A percentile compares a stretch with the other conserved stretches of the same genome.
These are phyloP conservation scores for Todiramphus saurophagus DNA, from an alignment of 2,113 vertebrate species.

Conservation along the genomic window DNA sequence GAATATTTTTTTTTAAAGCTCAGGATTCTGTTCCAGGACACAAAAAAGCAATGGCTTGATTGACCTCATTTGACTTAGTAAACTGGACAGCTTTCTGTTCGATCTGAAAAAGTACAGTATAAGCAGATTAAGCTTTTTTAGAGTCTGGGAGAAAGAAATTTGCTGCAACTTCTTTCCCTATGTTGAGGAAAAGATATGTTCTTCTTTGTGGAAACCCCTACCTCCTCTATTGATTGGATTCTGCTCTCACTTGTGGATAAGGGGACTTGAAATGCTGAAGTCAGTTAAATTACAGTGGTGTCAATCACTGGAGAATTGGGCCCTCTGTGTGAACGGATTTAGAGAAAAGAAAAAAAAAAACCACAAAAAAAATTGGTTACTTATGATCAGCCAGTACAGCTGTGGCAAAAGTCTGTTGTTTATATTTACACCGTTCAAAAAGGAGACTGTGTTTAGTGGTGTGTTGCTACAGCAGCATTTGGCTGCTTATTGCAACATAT, in stretches of 20 bases:
- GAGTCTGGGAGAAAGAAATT: neutral
- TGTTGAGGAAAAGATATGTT: neutral
- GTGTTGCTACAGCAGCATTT: conserved; percentile 34
- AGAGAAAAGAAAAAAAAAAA: neutral
- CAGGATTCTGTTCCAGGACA: neutral
- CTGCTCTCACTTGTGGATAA: neutral
- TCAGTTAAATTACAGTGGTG: neutral
- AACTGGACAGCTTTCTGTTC: neutral
- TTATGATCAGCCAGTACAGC: neutral
- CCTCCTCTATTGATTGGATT: neutral
- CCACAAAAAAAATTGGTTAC: neutral
- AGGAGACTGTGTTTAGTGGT: neutral
- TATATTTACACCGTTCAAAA: conserved; percentile 23
- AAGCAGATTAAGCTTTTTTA: neutral
- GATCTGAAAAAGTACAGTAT: neutral
- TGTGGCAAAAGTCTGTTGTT: conserved; percentile 24
- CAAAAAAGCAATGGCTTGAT: neutral
- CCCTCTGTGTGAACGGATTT: neutral
- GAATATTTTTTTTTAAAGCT: neutral
- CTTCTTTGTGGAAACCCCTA: neutral
- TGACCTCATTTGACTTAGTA: neutral
- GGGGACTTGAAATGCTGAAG: neutral
- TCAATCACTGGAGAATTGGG: neutral
- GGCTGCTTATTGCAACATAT: neutral
- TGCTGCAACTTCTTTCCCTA: neutral